Conservation (phyloP, 1,140 invertebrate species). For the Muscidifurax raptorellus region DNA sequence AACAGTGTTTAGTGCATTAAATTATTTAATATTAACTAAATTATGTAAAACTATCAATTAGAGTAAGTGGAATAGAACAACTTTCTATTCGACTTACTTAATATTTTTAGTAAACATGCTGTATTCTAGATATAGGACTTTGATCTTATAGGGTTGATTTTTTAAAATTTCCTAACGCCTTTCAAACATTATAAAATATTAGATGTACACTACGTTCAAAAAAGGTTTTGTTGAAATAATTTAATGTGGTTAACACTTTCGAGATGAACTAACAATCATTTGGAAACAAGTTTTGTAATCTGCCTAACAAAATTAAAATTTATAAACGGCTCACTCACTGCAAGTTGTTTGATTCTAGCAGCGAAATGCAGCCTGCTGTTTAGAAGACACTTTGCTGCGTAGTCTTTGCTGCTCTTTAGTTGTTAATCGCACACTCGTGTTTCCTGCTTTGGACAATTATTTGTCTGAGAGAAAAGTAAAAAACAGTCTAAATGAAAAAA, state of each 20-base stretch:
- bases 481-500: neutral
- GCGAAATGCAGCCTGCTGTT: neutral
- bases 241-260: neutral
- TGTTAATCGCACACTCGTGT: neutral
- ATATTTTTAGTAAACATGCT: neutral
- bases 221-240: neutral
- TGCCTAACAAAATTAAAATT: conserved; percentile 8
- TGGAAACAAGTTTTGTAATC: conserved; percentile 13
- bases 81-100: neutral
- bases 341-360: conserved; percentile 28
- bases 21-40: conserved; percentile 10
- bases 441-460: neutral
- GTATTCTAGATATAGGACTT: neutral
- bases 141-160: conserved; percentile 2
- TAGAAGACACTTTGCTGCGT: neutral
- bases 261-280: neutral
- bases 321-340: conserved; percentile 23
- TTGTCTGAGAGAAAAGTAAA: neutral
- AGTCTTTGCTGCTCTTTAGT: conserved; percentile 20
- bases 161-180: neutral
- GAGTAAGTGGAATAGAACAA: too few relatives aligned
- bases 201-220: neutral
- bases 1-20: conserved; percentile 15
- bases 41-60: neutral
- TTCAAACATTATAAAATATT: neutral